These are phyloP conservation scores for Nycticorax nycticorax DNA, from an alignment of 2,113 vertebrate species.

Conservation along the genomic window DNA sequence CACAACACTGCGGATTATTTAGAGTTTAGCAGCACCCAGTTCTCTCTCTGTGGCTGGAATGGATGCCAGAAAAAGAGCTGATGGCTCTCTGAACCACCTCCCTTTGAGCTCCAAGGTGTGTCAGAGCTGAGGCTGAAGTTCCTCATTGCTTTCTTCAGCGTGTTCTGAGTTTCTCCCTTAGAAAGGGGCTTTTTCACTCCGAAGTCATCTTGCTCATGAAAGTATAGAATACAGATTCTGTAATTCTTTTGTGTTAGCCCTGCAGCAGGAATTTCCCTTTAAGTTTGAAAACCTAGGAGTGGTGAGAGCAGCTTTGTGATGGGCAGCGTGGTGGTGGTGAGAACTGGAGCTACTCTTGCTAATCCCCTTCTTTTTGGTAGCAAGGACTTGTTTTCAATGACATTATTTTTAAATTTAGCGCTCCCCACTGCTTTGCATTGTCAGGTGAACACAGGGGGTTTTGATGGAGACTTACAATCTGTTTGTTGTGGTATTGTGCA, in stretches of 20 bases:
- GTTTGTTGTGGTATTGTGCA: not conserved
- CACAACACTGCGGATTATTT: not conserved
- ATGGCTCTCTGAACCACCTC: fast-evolving
- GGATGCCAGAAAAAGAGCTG: not conserved
- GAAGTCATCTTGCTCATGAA: not conserved
- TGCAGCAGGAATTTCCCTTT: not conserved
- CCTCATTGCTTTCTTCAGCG: not conserved
- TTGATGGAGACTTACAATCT: no score
- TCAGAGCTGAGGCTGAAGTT: not conserved
- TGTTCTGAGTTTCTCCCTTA: not conserved
- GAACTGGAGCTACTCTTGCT: no score
- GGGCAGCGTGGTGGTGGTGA: not conserved
- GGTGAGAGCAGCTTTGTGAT: not conserved
- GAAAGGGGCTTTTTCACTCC: not conserved
- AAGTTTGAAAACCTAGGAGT: not conserved
- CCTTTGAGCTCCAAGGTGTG: not conserved
- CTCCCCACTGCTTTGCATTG: not conserved
- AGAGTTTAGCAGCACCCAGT: not conserved
- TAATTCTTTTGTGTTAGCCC: not conserved
- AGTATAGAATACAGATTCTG: not conserved
- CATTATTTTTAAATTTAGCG: not conserved
- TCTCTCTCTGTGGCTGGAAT: not conserved
- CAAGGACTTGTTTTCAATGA: not conserved
- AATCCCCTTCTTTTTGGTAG: not conserved
- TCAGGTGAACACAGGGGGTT: not conserved